phyloP scores from a whole-genome alignment of 2,888 invertebrate species.

The Pardosa pseudoannulata region DNA sequence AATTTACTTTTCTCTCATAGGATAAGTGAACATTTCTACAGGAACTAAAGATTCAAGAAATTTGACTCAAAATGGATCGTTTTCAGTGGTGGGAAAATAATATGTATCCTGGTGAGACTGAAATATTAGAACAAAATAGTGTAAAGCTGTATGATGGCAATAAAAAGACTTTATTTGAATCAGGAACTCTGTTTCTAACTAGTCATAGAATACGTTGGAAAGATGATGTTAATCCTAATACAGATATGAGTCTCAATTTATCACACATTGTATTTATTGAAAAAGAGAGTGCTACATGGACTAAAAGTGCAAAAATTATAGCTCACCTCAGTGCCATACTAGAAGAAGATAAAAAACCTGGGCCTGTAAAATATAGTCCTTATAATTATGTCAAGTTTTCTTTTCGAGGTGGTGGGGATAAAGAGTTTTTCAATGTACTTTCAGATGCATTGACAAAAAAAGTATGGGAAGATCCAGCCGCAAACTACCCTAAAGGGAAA shows the following conservation, averaged over 20 bases:
- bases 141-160: conserved; percentile 68
- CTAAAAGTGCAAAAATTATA: conserved; percentile 69
- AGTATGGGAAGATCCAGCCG: conserved; percentile 64
- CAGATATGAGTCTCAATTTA: conserved; percentile 57
- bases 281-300: conserved; percentile 66
- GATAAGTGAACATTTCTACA: too few species aligned
- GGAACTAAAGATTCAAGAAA: too few species aligned
- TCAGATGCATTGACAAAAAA: conserved; percentile 59
- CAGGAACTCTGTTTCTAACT: conserved; percentile 43
- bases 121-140: conserved; percentile 33
- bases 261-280: conserved; percentile 65
- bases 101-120: conserved; percentile 37
- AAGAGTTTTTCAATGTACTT: conserved; percentile 59
- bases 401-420: conserved; percentile 62
- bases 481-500: conserved; percentile 54
- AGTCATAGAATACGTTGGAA: conserved; percentile 63
- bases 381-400: conserved; percentile 69
- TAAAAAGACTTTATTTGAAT: conserved; percentile 61
- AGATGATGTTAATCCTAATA: conserved; percentile 56
- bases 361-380: conserved; percentile 64
- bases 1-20: too few species aligned
- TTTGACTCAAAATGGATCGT: conserved; percentile 59
- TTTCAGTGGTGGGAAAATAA: conserved; percentile 63
- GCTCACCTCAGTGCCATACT: conserved; percentile 57
- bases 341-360: conserved; percentile 58